These are phyloP conservation scores for Bathynomus jamesi DNA, from an alignment of 1,140 invertebrate genomes.

Conservation along the genomic window DNA sequence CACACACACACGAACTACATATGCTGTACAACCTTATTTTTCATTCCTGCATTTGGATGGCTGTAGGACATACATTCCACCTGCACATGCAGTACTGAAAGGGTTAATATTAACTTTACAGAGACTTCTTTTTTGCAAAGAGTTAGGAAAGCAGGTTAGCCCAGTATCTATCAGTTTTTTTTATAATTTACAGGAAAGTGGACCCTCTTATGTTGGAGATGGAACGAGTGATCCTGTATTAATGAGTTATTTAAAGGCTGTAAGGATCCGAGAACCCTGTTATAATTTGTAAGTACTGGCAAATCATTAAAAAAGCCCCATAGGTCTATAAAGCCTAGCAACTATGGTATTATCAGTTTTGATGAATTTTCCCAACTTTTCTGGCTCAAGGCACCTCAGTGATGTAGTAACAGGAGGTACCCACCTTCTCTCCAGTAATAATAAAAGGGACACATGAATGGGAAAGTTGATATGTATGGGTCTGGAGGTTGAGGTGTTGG, in stretches of 20 bases:
- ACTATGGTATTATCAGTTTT: background rate
- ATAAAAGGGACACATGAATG: background rate
- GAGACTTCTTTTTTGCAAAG: no score
- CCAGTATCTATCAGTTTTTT: no score
- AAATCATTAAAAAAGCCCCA: no score
- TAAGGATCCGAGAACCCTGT: background rate
- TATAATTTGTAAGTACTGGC: background rate
- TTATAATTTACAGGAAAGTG: background rate
- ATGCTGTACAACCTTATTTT: no score
- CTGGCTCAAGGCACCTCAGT: background rate
- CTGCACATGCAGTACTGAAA: no score
- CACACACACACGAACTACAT: no score
- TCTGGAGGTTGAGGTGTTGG: no score
- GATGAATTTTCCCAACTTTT: background rate
- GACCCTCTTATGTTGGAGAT: background rate
- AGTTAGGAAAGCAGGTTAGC: no score
- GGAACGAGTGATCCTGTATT: background rate
- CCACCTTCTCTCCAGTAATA: background rate
- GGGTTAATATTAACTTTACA: no score
- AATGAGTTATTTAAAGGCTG: background rate
- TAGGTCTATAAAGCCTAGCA: background rate
- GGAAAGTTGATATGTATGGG: background rate
- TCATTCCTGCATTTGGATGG: no score
- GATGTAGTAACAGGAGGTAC: background rate
- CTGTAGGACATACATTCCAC: no score